Evolutionary conservation across 2,888 invertebrate species (phyloP), one percentile per base, ranked within the genome.

Genomic region (Amphipoea oculea): DNA sequence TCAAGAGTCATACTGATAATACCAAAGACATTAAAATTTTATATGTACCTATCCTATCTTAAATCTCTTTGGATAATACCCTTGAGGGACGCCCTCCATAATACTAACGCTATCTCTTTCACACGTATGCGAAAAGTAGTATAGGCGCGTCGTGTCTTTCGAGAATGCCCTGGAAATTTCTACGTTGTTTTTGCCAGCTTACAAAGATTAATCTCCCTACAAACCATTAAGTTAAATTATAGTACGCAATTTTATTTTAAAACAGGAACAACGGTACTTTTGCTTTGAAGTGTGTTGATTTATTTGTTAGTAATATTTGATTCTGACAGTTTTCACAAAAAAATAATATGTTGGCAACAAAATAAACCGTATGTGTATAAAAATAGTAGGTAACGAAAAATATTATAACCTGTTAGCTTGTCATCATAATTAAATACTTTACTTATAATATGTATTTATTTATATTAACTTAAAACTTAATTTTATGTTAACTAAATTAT

Each of bases 161-260:
- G 23, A 54, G 74, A 74, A 42, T 23, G 23, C 42, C 17, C 74
- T 54, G 4, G 54, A 71, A 17, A 6, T 42, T 42, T 71, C 54
- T 2, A 2, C 40, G 54, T 11, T 71, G 74, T 42, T 74, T 40
- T 71, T 74, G 74, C 72, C 42, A 74, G 29, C 71, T n/a, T 7
- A 12, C 14, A 70, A 54, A 51, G 14, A 9, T 54, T 9, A 4
- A 20, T 70, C 20, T 74, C 40, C 51, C 51, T 6, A 40, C 12
- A n/a, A 40, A 68, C 36, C 45, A 36, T 4, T 14, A 14, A 23
- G 23, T 0, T 20, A 36, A 3, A 36, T 36, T 36, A 23, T 40
- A 66, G 9, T 36, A 36, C 20, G 17, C 7, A 29, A 3, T 17
- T 7, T 29, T 36, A 17, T 14, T 29, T 29, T 6, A 62, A 29